A percentile compares a stretch with the other conserved stretches of the same genome.
These are phyloP conservation scores for Xylophagus ater DNA, from an alignment of 2,888 invertebrate species.

Conservation along the genomic window DNA sequence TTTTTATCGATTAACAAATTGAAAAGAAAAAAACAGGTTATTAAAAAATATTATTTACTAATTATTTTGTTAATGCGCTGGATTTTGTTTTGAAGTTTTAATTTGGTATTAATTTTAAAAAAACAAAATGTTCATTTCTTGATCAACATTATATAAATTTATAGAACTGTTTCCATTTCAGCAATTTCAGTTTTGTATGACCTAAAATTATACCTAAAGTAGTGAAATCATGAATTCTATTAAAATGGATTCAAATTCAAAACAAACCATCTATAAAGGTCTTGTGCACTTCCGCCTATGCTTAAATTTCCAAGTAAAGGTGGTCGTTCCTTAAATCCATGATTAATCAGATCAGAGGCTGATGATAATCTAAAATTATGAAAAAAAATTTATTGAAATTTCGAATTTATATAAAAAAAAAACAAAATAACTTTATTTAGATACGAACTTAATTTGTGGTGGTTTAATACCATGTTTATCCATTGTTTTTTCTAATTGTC, in stretches of 20 bases:
- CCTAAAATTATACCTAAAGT: conserved; percentile 24
- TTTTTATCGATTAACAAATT: too few relatives aligned
- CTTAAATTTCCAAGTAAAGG: conserved; percentile 40
- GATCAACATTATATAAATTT: too few relatives aligned
- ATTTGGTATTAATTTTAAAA: too few relatives aligned
- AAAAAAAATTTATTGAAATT: conserved; percentile 1
- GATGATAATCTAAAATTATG: conserved; percentile 43
- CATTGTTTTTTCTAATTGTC: conserved; percentile 75
- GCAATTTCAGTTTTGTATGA: conserved; percentile 62
- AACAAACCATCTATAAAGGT: conserved; percentile 39
- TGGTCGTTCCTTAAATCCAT: conserved; percentile 43
- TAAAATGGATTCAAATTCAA: background rate
- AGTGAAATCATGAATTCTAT: conserved; percentile 11
- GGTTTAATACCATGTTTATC: conserved; percentile 73
- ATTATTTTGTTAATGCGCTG: too few relatives aligned
- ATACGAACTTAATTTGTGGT: conserved; percentile 51
- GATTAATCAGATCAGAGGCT: conserved; percentile 49
- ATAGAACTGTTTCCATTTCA: conserved; percentile 90
- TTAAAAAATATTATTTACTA: too few relatives aligned
- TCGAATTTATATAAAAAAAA: background rate
- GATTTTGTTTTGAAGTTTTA: too few relatives aligned
- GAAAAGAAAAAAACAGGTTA: too few relatives aligned
- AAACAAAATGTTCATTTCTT: too few relatives aligned
- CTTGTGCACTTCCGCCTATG: conserved; percentile 41
- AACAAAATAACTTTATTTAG: background rate